A percentile compares a stretch with the other conserved stretches of the same genome.
phyloP scores from a whole-genome alignment of 2,797 vertebrate species.

The Fistularia tabacaria region DNA sequence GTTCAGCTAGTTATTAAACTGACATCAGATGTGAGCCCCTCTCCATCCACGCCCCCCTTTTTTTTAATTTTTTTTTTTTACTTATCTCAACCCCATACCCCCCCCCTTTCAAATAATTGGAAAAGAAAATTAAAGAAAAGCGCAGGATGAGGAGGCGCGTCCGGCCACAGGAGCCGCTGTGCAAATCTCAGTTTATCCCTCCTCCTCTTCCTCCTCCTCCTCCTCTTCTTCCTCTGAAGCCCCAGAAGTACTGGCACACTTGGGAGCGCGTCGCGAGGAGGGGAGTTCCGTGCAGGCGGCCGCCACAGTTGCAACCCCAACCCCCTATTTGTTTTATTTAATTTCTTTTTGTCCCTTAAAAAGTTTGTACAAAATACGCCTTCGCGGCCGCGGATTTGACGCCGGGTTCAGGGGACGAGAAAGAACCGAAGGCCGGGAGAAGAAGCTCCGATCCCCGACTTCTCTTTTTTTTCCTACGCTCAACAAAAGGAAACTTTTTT shows the following conservation, averaged over 20 bases:
- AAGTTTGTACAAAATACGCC: conserved; percentile 41
- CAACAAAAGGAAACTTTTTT: conserved; percentile 7
- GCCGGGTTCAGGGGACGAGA: not conserved
- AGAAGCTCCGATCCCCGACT: conserved; percentile 40
- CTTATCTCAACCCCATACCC: too few species aligned
- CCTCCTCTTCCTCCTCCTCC: conserved; percentile 8
- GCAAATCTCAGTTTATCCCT: conserved; percentile 49
- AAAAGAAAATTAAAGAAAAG: too few species aligned
- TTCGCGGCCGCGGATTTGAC: conserved; percentile 3
- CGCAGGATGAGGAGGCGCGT: too few species aligned
- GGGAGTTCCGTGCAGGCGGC: conserved; percentile 42
- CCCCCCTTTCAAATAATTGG: too few species aligned
- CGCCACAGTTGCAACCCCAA: conserved; percentile 1
- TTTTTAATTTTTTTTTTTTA: too few species aligned
- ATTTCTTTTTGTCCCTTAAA: conserved; percentile 1
- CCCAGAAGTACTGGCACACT: conserved; percentile 20
- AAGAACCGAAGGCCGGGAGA: conserved; percentile 34
- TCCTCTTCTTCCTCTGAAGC: conserved; percentile 4
- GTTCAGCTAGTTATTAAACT: conserved; percentile 68
- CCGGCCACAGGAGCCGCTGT: conserved; percentile 57
- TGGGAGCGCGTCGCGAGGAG: too few species aligned
- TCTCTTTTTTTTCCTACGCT: conserved; percentile 16
- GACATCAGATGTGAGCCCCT: not conserved
- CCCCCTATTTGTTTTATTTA: conserved; percentile 3
- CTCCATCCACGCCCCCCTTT: too few species aligned